A percentile compares a stretch with the other conserved stretches of the same genome.
These are phyloP conservation scores for Bovichtus diacanthus DNA, from an alignment of 2,797 vertebrate species.

Conservation along the genomic window DNA sequence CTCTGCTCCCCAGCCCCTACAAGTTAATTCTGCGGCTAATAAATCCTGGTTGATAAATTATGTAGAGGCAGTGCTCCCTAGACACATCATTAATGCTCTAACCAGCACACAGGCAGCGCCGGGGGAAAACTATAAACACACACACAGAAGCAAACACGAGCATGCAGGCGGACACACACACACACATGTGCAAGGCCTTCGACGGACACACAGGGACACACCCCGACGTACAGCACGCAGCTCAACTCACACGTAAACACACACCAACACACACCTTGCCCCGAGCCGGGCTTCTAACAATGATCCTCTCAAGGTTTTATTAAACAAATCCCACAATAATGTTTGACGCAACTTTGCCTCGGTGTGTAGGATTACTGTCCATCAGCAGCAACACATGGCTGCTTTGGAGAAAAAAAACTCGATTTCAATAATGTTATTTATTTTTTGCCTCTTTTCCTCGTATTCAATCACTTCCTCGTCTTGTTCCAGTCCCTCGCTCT, in stretches of 20 bases:
- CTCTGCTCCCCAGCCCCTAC: conserved; percentile 40
- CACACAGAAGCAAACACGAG: not conserved
- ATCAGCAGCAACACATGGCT: too few relatives aligned
- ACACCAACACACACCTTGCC: too few relatives aligned
- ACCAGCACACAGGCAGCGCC: conserved; percentile 62
- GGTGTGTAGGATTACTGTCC: too few relatives aligned
- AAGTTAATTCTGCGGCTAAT: conserved; percentile 75
- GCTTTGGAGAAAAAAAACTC: too few relatives aligned
- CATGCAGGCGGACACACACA: not conserved
- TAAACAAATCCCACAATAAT: too few relatives aligned
- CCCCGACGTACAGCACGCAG: too few relatives aligned
- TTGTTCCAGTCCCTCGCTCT: not conserved
- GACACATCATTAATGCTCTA: conserved; percentile 79
- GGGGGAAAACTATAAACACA: conserved; percentile 25
- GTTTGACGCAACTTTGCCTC: too few relatives aligned
- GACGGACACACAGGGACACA: not conserved
- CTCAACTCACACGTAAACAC: not conserved
- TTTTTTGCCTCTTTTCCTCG: not conserved
- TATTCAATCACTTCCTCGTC: not conserved
- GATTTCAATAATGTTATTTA: too few relatives aligned
- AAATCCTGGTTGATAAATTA: conserved; percentile 81
- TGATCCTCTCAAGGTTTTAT: too few relatives aligned
- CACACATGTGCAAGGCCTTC: too few relatives aligned
- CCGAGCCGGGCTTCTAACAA: too few relatives aligned
- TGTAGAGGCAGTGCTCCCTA: conserved; percentile 66